These are phyloP conservation scores for Mycetomoellerius zeteki DNA, from an alignment of 1,140 invertebrate species.

Conservation along the genomic window DNA sequence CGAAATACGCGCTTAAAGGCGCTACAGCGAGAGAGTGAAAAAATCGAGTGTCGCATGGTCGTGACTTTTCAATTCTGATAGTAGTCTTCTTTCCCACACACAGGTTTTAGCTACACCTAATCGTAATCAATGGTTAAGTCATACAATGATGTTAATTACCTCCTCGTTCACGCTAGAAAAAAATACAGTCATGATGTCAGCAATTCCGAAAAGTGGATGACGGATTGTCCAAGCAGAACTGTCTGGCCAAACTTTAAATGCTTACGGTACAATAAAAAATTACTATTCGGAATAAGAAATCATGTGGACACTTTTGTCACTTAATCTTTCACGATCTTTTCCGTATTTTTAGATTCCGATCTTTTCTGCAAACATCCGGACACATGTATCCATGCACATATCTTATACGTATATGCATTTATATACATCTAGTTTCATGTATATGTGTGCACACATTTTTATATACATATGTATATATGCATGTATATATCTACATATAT, in stretches of 20 bases:
- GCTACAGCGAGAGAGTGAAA: not conserved
- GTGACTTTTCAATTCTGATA: not conserved
- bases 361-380: not conserved
- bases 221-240: no score
- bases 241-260: not conserved
- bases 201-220: not conserved
- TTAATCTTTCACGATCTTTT: slow-evolving; percentile 5
- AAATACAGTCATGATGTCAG: not conserved
- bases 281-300: not conserved
- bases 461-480: not conserved
- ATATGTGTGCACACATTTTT: not conserved
- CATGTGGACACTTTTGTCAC: not conserved
- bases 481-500: slow-evolving; percentile 72
- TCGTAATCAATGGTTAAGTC: not conserved
- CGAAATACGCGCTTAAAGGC: slow-evolving; percentile 18
- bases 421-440: not conserved
- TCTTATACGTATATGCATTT: not conserved
- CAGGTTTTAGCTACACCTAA: not conserved
- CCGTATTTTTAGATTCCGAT: not conserved
- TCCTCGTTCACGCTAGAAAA: slow-evolving; percentile 1
- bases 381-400: no score
- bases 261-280: not conserved
- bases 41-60: not conserved
- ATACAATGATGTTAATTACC: slow-evolving; percentile 1
- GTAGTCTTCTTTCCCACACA: not conserved